Percentiles rank a stretch among this genome's conserved stretches.
phyloP scores from a whole-genome alignment of 2,888 invertebrate species.

The Podabrus alpinus region DNA sequence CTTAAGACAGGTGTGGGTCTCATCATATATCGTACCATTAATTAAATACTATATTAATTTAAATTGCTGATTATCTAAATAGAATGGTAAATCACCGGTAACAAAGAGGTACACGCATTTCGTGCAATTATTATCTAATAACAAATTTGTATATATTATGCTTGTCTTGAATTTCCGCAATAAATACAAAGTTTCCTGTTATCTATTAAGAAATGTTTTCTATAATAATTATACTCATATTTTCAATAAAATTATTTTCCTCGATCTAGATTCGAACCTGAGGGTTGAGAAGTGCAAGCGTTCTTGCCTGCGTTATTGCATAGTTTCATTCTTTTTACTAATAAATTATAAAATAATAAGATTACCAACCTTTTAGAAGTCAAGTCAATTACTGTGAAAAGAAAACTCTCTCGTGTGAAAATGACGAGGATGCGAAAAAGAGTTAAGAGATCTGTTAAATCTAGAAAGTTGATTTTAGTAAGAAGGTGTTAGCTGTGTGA shows the following conservation, averaged over 20 bases:
- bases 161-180: not conserved
- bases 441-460: not conserved
- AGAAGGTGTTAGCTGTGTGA: not conserved
- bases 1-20: constrained; percentile 24
- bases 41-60: not conserved
- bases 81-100: not conserved
- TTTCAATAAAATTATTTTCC: not conserved
- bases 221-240: too few species aligned
- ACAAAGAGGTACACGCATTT: not conserved
- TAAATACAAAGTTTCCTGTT: not conserved
- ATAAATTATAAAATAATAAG: not conserved
- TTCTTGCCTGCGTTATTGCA: too few species aligned
- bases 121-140: not conserved
- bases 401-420: not conserved
- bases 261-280: not conserved
- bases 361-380: not conserved
- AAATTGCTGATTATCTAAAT: not conserved
- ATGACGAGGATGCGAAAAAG: not conserved
- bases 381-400: too few species aligned
- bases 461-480: not conserved
- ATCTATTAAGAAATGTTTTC: not conserved
- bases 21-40: constrained; percentile 5
- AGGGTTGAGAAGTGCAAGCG: not conserved
- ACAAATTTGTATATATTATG: too few species aligned
- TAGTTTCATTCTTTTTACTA: not conserved